Base-by-base conservation (phyloP, 2,113 vertebrate genomes). In the Chaetorhynchus papuensis region DNA sequence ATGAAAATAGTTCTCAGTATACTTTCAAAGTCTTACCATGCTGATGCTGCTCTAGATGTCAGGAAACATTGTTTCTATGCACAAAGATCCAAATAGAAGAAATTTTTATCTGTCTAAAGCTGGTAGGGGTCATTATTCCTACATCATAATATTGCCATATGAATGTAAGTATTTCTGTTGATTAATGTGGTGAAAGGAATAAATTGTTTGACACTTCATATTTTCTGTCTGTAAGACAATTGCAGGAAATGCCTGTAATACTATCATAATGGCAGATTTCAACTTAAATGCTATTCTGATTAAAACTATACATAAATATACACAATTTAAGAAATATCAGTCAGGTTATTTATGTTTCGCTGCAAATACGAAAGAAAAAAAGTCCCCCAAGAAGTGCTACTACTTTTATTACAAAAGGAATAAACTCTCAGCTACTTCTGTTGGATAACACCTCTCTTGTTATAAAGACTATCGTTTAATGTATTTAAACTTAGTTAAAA, bases 321-420 rank as follows among this genome's bases (percentile, higher is more conserved):
- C 2, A 2, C 42, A 83, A 93, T 97, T 94, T 93, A 90, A 96
- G 83, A 94, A 96, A 81, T 81, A 88, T 77, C 65, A 90, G 24
- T 80, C 50, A 94, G 80, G 24, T 37, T 75, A 83, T 59, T 79
- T 41, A 45, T 41, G 18, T 33, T 94, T 42, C 57, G 95, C 33
- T 87, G 49, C 57, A 97, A 96, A 94, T 53, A 92, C 66, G 80
- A 96, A 95, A 69, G 65, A 4, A 79, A 95, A 63, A 52, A 37
- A 10, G 21, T 82, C 42, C 18, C 72, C 49, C 64, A 88, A 6
- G 18, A 82, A 68, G 57, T 50, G 78, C 44, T 96, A 89, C 74
- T 96, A 45, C 23, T 49, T 93, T 95, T 94, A 70, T 64, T 37
- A 95, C 57, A 88, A 92, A 89, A 15, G 7, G 2, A 75, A 21